Conservation (phyloP, 2,888 invertebrate species). For the Acanthopleura granulata region DNA sequence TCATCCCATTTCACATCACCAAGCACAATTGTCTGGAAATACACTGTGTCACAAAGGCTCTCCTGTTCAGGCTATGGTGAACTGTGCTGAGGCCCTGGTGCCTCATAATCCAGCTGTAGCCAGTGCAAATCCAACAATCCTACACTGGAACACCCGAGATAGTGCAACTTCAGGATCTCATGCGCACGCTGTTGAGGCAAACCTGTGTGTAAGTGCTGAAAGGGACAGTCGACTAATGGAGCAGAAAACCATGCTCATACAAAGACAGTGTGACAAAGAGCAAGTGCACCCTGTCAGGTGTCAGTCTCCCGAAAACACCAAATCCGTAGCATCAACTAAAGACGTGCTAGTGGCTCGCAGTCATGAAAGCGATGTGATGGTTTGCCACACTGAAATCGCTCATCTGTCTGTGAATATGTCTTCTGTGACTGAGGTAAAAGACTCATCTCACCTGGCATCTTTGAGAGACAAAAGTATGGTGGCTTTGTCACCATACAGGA, state of each 20-base stretch:
- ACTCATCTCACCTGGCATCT: not conserved
- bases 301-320: slow-evolving; percentile 1
- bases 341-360: not conserved
- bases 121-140: not conserved
- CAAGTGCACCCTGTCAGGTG: not conserved
- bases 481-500: not conserved
- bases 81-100: not conserved
- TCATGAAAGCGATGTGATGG: not conserved
- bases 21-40: not conserved
- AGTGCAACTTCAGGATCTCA: not conserved
- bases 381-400: not conserved
- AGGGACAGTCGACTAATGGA: not conserved
- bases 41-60: not conserved
- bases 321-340: not conserved
- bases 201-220: not conserved
- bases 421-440: not conserved
- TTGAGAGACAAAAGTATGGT: not conserved
- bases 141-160: slow-evolving; percentile 9
- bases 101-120: not conserved
- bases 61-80: not conserved
- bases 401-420: not conserved
- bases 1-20: not conserved
- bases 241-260: not conserved
- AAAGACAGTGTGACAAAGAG: not conserved
- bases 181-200: not conserved